Conservation (phyloP, 2,888 invertebrate genomes). For the Hydroisotoma schaefferi region DNA sequence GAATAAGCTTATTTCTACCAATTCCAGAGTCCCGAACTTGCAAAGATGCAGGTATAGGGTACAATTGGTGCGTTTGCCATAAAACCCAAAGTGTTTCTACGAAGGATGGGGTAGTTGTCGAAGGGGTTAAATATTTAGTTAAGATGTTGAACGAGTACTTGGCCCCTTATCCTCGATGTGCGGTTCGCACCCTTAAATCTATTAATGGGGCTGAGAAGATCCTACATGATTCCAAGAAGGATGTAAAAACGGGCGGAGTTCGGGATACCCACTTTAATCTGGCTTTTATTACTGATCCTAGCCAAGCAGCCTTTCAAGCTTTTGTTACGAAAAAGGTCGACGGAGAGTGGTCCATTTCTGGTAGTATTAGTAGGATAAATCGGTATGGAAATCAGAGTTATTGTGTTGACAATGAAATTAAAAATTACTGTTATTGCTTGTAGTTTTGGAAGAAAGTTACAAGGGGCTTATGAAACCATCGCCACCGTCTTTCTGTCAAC, state of each 20-base stretch:
- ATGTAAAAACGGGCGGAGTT: background rate
- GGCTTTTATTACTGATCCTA: slow-evolving; percentile 58
- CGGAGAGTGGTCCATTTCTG: slow-evolving; percentile 53
- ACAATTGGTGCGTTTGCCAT: slow-evolving; percentile 87
- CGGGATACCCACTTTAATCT: too few species aligned
- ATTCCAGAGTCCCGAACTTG: slow-evolving; percentile 72
- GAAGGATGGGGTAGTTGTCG: slow-evolving; percentile 58
- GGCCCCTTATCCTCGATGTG: slow-evolving; percentile 59
- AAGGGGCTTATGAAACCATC: too few species aligned
- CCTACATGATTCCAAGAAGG: background rate
- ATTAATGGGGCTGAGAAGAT: background rate
- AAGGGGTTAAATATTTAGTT: slow-evolving; percentile 63
- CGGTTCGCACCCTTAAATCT: slow-evolving; percentile 58
- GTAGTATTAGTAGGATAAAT: slow-evolving; percentile 58
- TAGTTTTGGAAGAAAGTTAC: too few species aligned
- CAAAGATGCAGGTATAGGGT: slow-evolving; percentile 68
- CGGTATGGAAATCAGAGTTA: slow-evolving; percentile 52
- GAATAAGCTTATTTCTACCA: slow-evolving; percentile 72
- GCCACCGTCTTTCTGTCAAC: too few species aligned
- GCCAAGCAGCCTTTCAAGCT: slow-evolving; percentile 72
- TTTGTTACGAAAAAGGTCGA: slow-evolving; percentile 59
- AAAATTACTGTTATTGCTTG: slow-evolving; percentile 53
- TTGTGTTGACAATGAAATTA: slow-evolving; percentile 51
- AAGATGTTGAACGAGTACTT: slow-evolving; percentile 64
- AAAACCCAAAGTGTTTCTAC: slow-evolving; percentile 59